Evolutionary conservation across 1,140 invertebrate species (phyloP).

Genomic region (Drosophila chauvacae): DNA sequence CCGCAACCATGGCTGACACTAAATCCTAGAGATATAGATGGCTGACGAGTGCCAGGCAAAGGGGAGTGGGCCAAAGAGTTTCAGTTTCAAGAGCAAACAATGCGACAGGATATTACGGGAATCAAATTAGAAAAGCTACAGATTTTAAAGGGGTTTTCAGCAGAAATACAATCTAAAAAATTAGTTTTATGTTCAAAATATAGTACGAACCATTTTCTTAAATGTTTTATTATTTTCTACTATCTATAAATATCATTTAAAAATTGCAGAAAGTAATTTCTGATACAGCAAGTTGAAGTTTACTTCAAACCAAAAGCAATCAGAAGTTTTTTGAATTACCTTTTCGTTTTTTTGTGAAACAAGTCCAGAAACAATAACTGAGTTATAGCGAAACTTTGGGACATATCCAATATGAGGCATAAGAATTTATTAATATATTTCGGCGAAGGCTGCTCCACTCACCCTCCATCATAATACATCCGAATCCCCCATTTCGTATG

Average conservation of each 20-base stretch:
- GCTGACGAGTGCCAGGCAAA: neutral
- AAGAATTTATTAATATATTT: constrained; percentile 78
- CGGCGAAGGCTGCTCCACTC: constrained; percentile 44
- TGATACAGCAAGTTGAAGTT: neutral
- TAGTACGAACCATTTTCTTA: neutral
- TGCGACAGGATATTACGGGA: neutral
- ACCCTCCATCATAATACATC: constrained; percentile 42
- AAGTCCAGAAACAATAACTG: constrained; percentile 23
- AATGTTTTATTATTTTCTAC: fast-evolving
- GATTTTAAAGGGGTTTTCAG: neutral
- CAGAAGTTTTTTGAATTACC: constrained; percentile 9
- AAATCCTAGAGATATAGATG: constrained; percentile 41
- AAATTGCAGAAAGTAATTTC: neutral
- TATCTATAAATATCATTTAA: neutral
- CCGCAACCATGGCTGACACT: constrained; percentile 51
- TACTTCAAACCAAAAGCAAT: constrained; percentile 6
- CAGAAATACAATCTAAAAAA: too few relatives aligned
- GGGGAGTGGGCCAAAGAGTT: constrained; percentile 13
- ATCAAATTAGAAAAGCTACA: constrained; percentile 7
- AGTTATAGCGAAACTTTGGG: constrained; percentile 25
- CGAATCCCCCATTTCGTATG: constrained; percentile 44
- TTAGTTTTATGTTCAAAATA: neutral
- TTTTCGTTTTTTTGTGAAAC: neutral
- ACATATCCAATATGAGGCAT: constrained; percentile 60
- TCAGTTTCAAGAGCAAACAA: constrained; percentile 30